Evolutionary conservation across 1,140 invertebrate genomes (phyloP).

Genomic region (Caenorhabditis tropicalis): DNA sequence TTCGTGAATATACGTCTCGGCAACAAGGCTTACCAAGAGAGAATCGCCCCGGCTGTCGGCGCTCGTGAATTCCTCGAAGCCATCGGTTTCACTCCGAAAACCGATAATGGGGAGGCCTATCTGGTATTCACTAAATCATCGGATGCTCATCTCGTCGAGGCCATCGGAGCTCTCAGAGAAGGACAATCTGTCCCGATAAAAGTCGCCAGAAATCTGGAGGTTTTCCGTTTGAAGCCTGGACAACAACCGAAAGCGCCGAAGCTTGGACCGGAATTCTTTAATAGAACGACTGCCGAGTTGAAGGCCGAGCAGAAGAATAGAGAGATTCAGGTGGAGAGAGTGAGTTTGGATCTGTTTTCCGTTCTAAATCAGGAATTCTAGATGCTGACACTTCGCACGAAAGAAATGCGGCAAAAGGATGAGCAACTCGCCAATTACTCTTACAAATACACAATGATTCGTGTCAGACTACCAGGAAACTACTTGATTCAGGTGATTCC

Average conservation of each 20-base stretch:
- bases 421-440: neutral
- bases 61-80: constrained; percentile 52
- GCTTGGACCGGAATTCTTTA: constrained; percentile 6
- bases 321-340: constrained; percentile 10
- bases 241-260: constrained; percentile 11
- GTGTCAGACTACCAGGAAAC: constrained; percentile 53
- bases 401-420: constrained; percentile 57
- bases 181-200: constrained; percentile 48
- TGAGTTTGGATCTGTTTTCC: neutral
- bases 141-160: neutral
- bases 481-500: constrained; percentile 48
- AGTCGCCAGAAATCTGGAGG: constrained; percentile 23
- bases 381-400: constrained; percentile 50
- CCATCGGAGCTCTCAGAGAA: constrained; percentile 10
- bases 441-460: constrained; percentile 60
- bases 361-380: neutral
- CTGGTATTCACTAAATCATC: neutral
- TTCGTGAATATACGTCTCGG: constrained; percentile 41
- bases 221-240: neutral
- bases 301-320: constrained; percentile 49
- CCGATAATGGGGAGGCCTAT: neutral
- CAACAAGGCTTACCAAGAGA: constrained; percentile 49
- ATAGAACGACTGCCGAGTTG: constrained; percentile 52
- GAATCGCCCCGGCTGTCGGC: constrained; percentile 15
- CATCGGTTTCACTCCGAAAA: constrained; percentile 45